A percentile compares a stretch with the other conserved stretches of the same genome.
phyloP scores from a whole-genome alignment of 1,140 invertebrate genomes.

The Teleogryllus occipitalis region DNA sequence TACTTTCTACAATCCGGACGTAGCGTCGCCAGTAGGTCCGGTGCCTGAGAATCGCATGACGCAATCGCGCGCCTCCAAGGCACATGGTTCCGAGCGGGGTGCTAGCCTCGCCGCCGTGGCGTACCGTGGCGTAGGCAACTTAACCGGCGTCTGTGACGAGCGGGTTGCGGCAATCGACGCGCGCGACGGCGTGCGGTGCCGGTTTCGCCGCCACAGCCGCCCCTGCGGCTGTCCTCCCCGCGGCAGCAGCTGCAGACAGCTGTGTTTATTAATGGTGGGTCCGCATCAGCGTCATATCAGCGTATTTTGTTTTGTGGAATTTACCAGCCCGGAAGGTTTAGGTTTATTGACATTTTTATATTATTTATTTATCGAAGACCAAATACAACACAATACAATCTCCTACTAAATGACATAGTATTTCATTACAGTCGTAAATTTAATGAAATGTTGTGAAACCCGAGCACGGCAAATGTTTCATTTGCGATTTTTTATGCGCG shows the following conservation, averaged over 20 bases:
- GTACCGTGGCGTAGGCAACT: neutral
- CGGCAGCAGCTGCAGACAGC: neutral
- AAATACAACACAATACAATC: slow-evolving; percentile 5
- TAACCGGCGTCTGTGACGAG: neutral
- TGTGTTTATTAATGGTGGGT: neutral
- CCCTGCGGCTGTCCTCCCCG: too few relatives aligned
- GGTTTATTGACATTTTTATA: slow-evolving; percentile 3
- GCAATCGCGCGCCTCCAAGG: too few relatives aligned
- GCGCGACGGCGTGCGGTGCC: neutral
- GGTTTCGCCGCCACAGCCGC: neutral
- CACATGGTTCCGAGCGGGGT: too few relatives aligned
- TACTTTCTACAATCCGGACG: too few relatives aligned
- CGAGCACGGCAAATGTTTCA: slow-evolving; percentile 3
- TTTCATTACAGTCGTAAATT: slow-evolving; percentile 2
- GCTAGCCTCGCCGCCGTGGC: neutral
- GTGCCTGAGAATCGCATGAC: too few relatives aligned
- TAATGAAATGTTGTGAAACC: slow-evolving; percentile 1
- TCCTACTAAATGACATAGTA: neutral
- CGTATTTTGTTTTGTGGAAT: neutral
- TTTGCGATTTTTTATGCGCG: neutral
- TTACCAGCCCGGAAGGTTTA: slow-evolving; percentile 3
- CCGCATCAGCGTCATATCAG: neutral
- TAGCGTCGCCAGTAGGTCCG: too few relatives aligned
- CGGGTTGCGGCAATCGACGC: neutral
- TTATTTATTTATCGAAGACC: neutral